Conservation (phyloP, 2,113 vertebrate species). For the Speoplatyrhinus poulsoni region DNA sequence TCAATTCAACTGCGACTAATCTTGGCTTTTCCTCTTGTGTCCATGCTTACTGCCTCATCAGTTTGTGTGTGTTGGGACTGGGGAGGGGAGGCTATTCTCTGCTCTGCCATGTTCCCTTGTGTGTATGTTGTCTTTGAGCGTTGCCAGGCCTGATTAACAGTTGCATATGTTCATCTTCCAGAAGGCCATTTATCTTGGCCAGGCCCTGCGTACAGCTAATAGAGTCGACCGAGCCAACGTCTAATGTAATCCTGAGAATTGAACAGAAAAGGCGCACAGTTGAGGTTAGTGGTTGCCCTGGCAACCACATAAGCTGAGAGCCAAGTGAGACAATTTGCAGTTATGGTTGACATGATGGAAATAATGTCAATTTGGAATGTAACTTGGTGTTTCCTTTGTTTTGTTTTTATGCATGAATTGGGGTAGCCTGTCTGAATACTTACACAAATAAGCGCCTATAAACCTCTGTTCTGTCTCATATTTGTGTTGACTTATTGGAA, state of each 20-base stretch:
- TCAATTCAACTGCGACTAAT: slow-evolving; percentile 12
- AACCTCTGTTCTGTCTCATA: too few relatives aligned
- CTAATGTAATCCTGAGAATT: slow-evolving; percentile 34
- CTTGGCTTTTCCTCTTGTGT: slow-evolving; percentile 13
- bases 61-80: slow-evolving; percentile 18
- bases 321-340: slow-evolving; percentile 29
- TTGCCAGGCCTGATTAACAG: slow-evolving; percentile 53
- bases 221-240: slow-evolving; percentile 19
- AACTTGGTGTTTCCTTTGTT: too few relatives aligned
- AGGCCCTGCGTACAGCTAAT: slow-evolving; percentile 26
- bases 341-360: slow-evolving; percentile 34
- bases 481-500: neutral
- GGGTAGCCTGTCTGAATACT: too few relatives aligned
- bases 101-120: slow-evolving; percentile 41
- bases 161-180: slow-evolving; percentile 47
- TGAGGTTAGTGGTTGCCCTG: slow-evolving; percentile 38
- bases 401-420: too few relatives aligned
- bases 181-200: slow-evolving; percentile 33
- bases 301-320: slow-evolving; percentile 44
- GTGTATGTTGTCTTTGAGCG: slow-evolving; percentile 17
- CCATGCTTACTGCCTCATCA: slow-evolving; percentile 52
- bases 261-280: slow-evolving; percentile 29
- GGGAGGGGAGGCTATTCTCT: neutral
- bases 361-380: too few relatives aligned
- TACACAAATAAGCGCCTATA: too few relatives aligned